Evolutionary conservation across 1,140 invertebrate genomes (phyloP).

Genomic region (Limonius californicus): DNA sequence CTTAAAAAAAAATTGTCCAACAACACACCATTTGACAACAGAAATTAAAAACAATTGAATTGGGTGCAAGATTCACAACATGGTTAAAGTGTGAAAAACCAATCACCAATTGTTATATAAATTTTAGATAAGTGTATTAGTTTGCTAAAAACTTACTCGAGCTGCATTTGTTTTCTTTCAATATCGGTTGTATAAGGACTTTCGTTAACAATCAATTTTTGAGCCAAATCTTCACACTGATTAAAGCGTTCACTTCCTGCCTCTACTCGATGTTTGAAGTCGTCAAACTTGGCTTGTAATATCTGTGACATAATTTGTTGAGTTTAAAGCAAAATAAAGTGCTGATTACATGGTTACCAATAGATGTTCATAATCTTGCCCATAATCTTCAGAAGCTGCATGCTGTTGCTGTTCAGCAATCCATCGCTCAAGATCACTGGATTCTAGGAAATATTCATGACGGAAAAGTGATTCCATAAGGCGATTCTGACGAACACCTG

Average conservation of each 20-base stretch:
- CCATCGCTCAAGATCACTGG: slow-evolving; percentile 88
- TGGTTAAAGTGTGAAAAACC: neutral
- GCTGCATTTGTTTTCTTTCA: slow-evolving; percentile 78
- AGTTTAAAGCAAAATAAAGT: neutral
- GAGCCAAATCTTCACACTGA: slow-evolving; percentile 87
- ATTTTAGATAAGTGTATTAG: neutral
- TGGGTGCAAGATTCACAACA: no score
- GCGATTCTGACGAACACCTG: slow-evolving; percentile 73
- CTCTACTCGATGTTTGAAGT: slow-evolving; percentile 89
- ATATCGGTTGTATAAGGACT: slow-evolving; percentile 87
- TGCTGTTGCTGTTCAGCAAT: slow-evolving; percentile 89
- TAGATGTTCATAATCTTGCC: slow-evolving; percentile 95
- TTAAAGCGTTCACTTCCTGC: slow-evolving; percentile 89
- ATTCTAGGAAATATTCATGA: slow-evolving; percentile 91
- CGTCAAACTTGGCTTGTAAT: slow-evolving; percentile 90
- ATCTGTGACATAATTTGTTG: slow-evolving; percentile 52
- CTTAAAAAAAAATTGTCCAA: no score
- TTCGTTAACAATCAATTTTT: slow-evolving; percentile 82
- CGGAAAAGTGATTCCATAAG: slow-evolving; percentile 88
- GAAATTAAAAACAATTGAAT: no score
- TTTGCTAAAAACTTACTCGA: slow-evolving; percentile 62
- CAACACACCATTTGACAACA: no score
- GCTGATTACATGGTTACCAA: slow-evolving; percentile 60
- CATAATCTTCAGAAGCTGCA: slow-evolving; percentile 92
- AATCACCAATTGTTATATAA: slow-evolving; percentile 6